Evolutionary conservation across 1,140 invertebrate species (phyloP).

Genomic region (Scaptodrosophila lebanonensis): DNA sequence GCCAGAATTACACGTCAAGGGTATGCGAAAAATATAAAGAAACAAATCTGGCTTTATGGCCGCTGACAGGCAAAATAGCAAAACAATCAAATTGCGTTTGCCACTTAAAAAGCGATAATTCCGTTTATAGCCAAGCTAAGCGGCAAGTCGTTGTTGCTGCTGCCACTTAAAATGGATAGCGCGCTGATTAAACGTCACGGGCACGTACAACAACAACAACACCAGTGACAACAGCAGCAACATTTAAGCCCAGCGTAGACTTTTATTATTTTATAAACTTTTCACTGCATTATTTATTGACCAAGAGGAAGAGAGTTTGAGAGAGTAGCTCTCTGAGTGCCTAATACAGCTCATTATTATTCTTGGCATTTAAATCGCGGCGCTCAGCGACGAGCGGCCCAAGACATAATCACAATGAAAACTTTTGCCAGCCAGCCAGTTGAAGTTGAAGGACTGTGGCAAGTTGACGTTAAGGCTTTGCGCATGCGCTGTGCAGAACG

Average conservation of each 20-base stretch:
- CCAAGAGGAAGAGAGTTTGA: neutral
- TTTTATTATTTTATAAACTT: conserved; percentile 69
- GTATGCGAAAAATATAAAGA: too few relatives aligned
- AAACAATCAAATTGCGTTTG: conserved; percentile 52
- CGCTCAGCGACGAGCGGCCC: conserved; percentile 27
- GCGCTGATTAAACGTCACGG: conserved; percentile 61
- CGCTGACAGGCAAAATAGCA: conserved; percentile 13
- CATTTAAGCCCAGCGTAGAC: conserved; percentile 27
- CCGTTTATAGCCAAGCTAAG: conserved; percentile 46
- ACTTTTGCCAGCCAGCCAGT: conserved; percentile 49
- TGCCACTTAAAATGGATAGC: conserved; percentile 51
- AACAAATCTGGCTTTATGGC: conserved; percentile 8
- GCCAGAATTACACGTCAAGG: conserved; percentile 3
- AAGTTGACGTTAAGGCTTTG: conserved; percentile 54
- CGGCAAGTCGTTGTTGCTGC: neutral
- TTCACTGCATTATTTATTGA: conserved; percentile 41
- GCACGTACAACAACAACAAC: conserved; percentile 62
- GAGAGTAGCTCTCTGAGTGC: neutral
- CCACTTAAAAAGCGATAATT: conserved; percentile 71
- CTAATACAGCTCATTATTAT: conserved; percentile 55
- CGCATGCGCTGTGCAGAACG: conserved; percentile 55
- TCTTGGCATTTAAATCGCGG: conserved; percentile 50
- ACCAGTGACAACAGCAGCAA: conserved; percentile 6
- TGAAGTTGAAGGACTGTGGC: conserved; percentile 69
- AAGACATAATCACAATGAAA: conserved; percentile 36